A percentile compares a stretch with the other conserved stretches of the same genome.
These are phyloP conservation scores for pig (Sus scrofa) DNA, from an alignment of 2,113 vertebrate genomes.

Conservation along the genomic window DNA sequence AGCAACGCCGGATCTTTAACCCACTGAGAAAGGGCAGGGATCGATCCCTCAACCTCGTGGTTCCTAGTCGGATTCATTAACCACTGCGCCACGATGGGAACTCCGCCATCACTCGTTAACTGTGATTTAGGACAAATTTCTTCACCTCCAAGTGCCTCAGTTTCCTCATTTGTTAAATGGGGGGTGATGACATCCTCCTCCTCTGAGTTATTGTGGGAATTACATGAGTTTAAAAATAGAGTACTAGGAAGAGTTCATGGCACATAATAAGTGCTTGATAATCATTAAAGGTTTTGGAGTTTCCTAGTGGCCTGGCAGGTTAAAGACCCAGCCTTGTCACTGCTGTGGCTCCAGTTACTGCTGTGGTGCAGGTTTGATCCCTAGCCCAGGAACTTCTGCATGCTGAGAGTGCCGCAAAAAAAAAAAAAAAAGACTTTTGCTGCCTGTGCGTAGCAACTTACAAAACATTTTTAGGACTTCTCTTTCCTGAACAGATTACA, in stretches of 20 bases:
- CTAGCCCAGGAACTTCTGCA: no score
- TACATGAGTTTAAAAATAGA: constrained; percentile 55
- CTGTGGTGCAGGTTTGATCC: no score
- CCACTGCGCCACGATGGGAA: no score
- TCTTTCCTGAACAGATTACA: constrained; percentile 41
- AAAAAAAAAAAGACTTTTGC: neutral
- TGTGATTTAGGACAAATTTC: constrained; percentile 16
- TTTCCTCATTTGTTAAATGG: constrained; percentile 55
- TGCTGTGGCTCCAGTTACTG: no score
- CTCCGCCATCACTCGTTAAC: neutral
- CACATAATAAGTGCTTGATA: neutral
- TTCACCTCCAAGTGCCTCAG: neutral
- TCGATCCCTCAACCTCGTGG: no score
- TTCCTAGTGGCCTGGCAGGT: no score
- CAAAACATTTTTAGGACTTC: neutral
- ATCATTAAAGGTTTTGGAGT: neutral
- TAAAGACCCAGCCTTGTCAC: no score
- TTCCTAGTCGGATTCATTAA: no score
- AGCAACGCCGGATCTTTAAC: no score
- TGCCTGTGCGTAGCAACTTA: constrained; percentile 8
- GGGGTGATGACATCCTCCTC: neutral
- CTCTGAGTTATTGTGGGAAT: constrained; percentile 12
- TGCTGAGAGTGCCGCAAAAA: no score
- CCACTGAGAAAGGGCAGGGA: no score
- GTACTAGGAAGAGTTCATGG: neutral